These are phyloP conservation scores for Halictus rubicundus DNA, from an alignment of 1,140 invertebrate species.

Conservation along the genomic window DNA sequence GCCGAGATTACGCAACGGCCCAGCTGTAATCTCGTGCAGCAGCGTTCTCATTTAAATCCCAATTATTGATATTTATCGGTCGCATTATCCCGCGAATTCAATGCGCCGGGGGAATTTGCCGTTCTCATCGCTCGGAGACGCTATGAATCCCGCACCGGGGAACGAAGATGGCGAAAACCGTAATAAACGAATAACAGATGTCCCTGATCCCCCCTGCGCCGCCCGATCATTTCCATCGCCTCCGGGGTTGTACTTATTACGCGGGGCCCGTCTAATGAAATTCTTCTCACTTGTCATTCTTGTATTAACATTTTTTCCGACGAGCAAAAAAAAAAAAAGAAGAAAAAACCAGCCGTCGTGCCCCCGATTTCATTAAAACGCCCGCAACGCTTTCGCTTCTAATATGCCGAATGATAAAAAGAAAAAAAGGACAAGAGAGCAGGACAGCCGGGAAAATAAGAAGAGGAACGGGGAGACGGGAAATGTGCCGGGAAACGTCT, in stretches of 20 bases:
- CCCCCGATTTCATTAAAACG: constrained; percentile 33
- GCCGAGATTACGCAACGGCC: not conserved
- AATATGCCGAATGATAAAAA: constrained; percentile 28
- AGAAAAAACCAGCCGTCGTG: not conserved
- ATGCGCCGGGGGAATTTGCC: not conserved
- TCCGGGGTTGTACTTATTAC: constrained; percentile 26
- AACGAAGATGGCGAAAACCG: not conserved
- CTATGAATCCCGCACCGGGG: not conserved
- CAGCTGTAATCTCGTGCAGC: not conserved
- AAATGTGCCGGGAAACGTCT: not conserved
- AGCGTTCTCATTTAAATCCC: not conserved
- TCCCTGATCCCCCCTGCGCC: not conserved
- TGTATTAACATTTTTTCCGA: constrained; percentile 33
- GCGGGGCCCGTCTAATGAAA: constrained; percentile 19
- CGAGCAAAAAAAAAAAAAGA: constrained; percentile 10
- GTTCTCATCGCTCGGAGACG: not conserved
- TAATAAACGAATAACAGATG: constrained; percentile 28
- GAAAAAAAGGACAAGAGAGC: not conserved
- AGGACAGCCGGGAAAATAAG: no score
- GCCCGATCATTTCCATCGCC: constrained; percentile 24
- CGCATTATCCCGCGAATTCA: not conserved
- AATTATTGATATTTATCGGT: constrained; percentile 7
- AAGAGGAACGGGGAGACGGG: no score
- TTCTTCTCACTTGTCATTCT: constrained; percentile 40
- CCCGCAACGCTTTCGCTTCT: constrained; percentile 24